Evolutionary conservation across 2,113 vertebrate species (phyloP).

Genomic region (Peromyscus californicus): DNA sequence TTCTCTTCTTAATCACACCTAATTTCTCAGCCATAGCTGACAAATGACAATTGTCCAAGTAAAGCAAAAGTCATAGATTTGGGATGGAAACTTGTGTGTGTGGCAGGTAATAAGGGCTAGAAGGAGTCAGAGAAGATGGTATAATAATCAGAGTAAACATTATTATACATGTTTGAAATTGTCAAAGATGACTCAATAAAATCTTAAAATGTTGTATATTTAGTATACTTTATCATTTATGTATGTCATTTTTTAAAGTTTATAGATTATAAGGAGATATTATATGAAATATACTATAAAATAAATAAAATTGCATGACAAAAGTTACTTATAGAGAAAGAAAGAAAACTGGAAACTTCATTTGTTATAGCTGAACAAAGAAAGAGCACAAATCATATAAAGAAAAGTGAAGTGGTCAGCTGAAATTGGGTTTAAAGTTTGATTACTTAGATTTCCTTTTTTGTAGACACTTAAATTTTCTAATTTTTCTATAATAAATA

Average conservation of each 20-base stretch:
- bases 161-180: neutral
- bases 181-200: neutral
- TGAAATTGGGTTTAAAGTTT: neutral
- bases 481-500: neutral
- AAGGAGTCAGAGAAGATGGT: neutral
- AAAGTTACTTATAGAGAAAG: neutral
- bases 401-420: neutral
- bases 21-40: neutral
- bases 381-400: neutral
- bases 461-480: neutral
- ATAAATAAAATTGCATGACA: neutral
- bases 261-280: neutral
- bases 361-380: neutral
- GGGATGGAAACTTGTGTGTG: neutral
- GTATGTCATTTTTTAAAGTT: neutral
- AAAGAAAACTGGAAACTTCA: neutral
- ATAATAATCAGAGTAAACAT: neutral
- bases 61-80: neutral
- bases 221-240: neutral
- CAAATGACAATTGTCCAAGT: neutral
- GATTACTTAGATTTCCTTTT: neutral
- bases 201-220: neutral
- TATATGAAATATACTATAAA: neutral
- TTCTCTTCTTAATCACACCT: neutral
- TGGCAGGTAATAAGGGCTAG: neutral